Percentiles rank a stretch among this genome's conserved stretches.
phyloP scores from a whole-genome alignment of 2,888 invertebrate species.

The Corythucha ciliata region DNA sequence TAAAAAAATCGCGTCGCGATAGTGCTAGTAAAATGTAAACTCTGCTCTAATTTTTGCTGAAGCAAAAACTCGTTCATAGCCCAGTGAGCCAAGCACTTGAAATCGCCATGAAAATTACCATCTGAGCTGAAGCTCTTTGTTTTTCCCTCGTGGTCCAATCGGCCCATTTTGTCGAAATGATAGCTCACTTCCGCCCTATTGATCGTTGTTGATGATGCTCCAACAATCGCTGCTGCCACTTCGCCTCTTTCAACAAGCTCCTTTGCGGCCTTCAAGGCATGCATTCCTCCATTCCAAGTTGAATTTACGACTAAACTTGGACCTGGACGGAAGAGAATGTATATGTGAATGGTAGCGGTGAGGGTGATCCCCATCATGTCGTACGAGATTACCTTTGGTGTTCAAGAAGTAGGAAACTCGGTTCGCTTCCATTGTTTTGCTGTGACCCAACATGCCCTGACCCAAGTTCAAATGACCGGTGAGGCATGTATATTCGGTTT shows the following conservation, averaged over 20 bases:
- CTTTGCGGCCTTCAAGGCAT: constrained; percentile 49
- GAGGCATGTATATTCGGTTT: constrained; percentile 41
- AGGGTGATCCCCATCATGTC: too few relatives aligned
- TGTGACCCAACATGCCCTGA: constrained; percentile 57
- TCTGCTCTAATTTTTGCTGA: too few relatives aligned
- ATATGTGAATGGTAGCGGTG: too few relatives aligned
- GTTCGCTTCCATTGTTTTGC: constrained; percentile 52
- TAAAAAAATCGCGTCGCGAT: too few relatives aligned
- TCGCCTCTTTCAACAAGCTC: constrained; percentile 40
- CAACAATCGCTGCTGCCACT: constrained; percentile 51
- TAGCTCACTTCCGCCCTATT: neutral
- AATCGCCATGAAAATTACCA: too few relatives aligned
- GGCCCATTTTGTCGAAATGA: constrained; percentile 57
- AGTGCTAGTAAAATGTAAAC: too few relatives aligned
- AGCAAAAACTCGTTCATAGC: too few relatives aligned
- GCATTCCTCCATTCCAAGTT: constrained; percentile 55
- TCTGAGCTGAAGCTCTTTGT: constrained; percentile 85
- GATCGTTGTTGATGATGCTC: constrained; percentile 41
- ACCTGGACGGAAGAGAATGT: constrained; percentile 40
- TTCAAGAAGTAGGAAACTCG: constrained; percentile 53
- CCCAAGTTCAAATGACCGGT: constrained; percentile 41
- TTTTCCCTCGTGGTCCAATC: constrained; percentile 70
- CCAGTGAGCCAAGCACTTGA: too few relatives aligned
- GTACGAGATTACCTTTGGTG: constrained; percentile 45
- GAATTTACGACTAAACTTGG: constrained; percentile 53